Conservation (phyloP, 2,888 invertebrate species). For the Drosophila kuntzei region DNA sequence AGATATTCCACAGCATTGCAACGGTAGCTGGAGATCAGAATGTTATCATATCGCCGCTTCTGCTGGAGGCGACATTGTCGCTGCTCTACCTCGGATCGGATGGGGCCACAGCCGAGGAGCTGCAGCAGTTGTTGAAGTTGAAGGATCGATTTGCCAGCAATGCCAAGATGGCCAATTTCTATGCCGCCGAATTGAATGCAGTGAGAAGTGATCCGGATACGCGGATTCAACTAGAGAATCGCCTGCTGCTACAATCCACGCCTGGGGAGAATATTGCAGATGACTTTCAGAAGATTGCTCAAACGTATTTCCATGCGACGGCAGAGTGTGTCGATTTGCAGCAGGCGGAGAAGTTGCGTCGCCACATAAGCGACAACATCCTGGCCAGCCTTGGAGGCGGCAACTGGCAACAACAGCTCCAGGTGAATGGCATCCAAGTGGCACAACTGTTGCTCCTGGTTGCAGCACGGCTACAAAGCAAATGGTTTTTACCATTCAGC, state of each 20-base stretch:
- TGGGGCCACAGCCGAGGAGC: slow-evolving; percentile 85
- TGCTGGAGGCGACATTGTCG: slow-evolving; percentile 90
- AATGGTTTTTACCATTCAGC: slow-evolving; percentile 83
- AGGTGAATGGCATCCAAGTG: slow-evolving; percentile 19
- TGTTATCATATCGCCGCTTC: slow-evolving; percentile 84
- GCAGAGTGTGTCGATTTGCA: slow-evolving; percentile 87
- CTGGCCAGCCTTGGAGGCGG: slow-evolving; percentile 57
- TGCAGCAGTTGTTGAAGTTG: slow-evolving; percentile 70
- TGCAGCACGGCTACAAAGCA: slow-evolving; percentile 72
- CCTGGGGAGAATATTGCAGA: slow-evolving; percentile 57
- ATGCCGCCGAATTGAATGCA: slow-evolving; percentile 69
- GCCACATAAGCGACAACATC: slow-evolving; percentile 57
- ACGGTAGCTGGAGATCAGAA: slow-evolving; percentile 66
- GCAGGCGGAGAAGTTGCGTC: slow-evolving; percentile 87
- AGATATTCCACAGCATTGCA: slow-evolving; percentile 66
- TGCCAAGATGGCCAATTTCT: slow-evolving; percentile 80
- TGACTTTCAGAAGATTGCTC: slow-evolving; percentile 81
- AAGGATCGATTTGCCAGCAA: slow-evolving; percentile 74
- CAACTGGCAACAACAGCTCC: slow-evolving; percentile 49
- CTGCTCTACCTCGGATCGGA: slow-evolving; percentile 91
- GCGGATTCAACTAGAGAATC: slow-evolving; percentile 86
- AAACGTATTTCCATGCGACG: slow-evolving; percentile 80
- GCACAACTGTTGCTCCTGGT: slow-evolving; percentile 67
- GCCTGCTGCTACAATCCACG: slow-evolving; percentile 60
- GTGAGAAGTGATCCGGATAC: slow-evolving; percentile 73